A percentile compares a stretch with the other conserved stretches of the same genome.
phyloP scores from a whole-genome alignment of 2,113 vertebrate species.

The Poeciliopsis prolifica region DNA sequence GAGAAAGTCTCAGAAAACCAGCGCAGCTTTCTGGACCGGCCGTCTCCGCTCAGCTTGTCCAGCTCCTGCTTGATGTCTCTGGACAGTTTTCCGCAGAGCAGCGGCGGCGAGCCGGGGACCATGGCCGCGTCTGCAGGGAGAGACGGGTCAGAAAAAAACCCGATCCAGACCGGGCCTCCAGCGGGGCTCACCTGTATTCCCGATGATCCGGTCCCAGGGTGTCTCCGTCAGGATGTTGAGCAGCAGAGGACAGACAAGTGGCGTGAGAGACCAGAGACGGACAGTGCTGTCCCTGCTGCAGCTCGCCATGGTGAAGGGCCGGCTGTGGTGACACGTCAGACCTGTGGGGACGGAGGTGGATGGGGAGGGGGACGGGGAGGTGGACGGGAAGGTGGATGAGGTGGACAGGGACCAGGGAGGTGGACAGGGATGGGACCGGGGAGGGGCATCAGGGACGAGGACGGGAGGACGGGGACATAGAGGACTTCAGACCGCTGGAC shows the following conservation, averaged over 20 bases:
- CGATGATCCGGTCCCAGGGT: slow-evolving; percentile 92
- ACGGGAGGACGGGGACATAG: too few species aligned
- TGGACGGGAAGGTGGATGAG: too few species aligned
- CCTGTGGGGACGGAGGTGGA: slow-evolving; percentile 71
- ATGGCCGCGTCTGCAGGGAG: slow-evolving; percentile 84
- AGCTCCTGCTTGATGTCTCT: slow-evolving; percentile 93
- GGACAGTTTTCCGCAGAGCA: slow-evolving; percentile 94
- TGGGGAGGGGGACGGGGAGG: too few species aligned
- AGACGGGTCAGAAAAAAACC: not conserved
- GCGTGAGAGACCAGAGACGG: slow-evolving; percentile 92
- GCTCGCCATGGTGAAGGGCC: slow-evolving; percentile 96
- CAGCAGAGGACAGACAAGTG: slow-evolving; percentile 89
- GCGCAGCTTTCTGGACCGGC: slow-evolving; percentile 85
- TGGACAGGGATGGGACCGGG: too few species aligned
- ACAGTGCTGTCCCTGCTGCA: slow-evolving; percentile 98
- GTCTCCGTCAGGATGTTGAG: slow-evolving; percentile 88
- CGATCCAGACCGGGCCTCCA: not conserved
- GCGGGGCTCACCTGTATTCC: slow-evolving; percentile 87
- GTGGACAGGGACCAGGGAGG: too few species aligned
- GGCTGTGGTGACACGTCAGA: slow-evolving; percentile 90
- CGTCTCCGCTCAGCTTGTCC: slow-evolving; percentile 85
- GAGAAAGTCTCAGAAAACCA: slow-evolving; percentile 96
- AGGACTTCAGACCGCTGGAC: too few species aligned
- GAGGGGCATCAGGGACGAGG: too few species aligned
- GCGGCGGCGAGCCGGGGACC: slow-evolving; percentile 84